phyloP scores from a whole-genome alignment of 2,113 vertebrate genomes.

The Mandrillus leucophaeus region DNA sequence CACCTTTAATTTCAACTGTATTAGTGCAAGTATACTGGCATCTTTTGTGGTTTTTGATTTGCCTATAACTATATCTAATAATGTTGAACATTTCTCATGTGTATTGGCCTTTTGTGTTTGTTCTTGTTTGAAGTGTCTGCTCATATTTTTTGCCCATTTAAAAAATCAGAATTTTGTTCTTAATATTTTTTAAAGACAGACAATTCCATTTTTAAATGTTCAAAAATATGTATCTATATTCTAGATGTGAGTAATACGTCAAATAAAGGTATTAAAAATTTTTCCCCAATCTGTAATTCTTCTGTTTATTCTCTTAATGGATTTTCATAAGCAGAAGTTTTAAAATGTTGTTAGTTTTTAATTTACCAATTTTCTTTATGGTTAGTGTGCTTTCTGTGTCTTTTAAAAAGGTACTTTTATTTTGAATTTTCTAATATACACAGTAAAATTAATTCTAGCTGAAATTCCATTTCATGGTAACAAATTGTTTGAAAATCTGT shows the following conservation, averaged over 20 bases:
- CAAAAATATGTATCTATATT: background rate
- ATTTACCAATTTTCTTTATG: background rate
- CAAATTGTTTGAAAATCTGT: background rate
- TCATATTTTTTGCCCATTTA: background rate
- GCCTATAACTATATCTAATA: background rate
- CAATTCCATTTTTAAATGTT: background rate
- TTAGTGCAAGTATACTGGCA: background rate
- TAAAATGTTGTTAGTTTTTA: background rate
- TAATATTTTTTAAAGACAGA: background rate
- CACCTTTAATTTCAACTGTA: background rate
- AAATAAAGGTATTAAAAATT: background rate
- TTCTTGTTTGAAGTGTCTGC: background rate
- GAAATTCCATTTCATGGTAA: background rate
- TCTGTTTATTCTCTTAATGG: background rate
- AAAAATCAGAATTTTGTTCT: background rate
- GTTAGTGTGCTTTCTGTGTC: background rate
- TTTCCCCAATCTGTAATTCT: background rate
- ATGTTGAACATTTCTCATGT: background rate
- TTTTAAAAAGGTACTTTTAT: background rate
- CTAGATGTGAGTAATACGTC: background rate
- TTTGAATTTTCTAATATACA: background rate
- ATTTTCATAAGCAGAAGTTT: background rate
- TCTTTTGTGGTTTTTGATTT: background rate
- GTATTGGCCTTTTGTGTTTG: background rate
- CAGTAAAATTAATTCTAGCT: background rate